These are phyloP conservation scores for Hyposoter didymator DNA, from an alignment of 2,888 invertebrate genomes.

Conservation along the genomic window DNA sequence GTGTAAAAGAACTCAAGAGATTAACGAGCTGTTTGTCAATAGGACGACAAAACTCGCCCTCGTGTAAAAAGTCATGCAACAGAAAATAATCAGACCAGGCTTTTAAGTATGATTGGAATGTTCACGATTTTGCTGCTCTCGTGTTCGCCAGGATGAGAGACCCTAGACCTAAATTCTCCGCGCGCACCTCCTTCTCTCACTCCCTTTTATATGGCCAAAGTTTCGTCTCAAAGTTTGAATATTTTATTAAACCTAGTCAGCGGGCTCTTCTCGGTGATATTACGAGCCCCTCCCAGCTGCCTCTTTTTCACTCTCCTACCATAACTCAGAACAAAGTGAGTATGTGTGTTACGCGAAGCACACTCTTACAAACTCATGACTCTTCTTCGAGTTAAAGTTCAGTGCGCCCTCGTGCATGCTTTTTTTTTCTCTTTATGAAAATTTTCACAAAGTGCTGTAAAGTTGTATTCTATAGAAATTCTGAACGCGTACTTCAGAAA, in stretches of 20 bases:
- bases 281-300: slow-evolving; percentile 10
- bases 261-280: slow-evolving; percentile 45
- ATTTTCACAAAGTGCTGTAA: slow-evolving; percentile 21
- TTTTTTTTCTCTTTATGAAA: slow-evolving; percentile 21
- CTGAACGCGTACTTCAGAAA: slow-evolving; percentile 40
- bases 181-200: slow-evolving; percentile 9
- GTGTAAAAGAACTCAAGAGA: slow-evolving; percentile 19
- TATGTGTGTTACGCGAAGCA: slow-evolving; percentile 1
- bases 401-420: neutral
- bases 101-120: slow-evolving; percentile 71
- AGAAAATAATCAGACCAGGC: slow-evolving; percentile 55
- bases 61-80: slow-evolving; percentile 51
- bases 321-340: slow-evolving; percentile 24
- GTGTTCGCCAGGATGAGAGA: slow-evolving; percentile 64
- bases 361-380: slow-evolving; percentile 13
- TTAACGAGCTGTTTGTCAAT: slow-evolving; percentile 40
- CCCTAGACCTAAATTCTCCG: slow-evolving; percentile 50
- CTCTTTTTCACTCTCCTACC: neutral
- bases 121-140: slow-evolving; percentile 61
- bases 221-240: slow-evolving; percentile 61
- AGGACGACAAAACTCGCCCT: slow-evolving; percentile 16
- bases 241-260: slow-evolving; percentile 60
- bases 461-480: slow-evolving; percentile 51
- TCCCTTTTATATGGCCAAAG: slow-evolving; percentile 10
- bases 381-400: slow-evolving; percentile 45